A percentile compares a stretch with the other conserved stretches of the same genome.
phyloP scores from a whole-genome alignment of 1,140 invertebrate genomes.

The Oedothorax gibbosus region DNA sequence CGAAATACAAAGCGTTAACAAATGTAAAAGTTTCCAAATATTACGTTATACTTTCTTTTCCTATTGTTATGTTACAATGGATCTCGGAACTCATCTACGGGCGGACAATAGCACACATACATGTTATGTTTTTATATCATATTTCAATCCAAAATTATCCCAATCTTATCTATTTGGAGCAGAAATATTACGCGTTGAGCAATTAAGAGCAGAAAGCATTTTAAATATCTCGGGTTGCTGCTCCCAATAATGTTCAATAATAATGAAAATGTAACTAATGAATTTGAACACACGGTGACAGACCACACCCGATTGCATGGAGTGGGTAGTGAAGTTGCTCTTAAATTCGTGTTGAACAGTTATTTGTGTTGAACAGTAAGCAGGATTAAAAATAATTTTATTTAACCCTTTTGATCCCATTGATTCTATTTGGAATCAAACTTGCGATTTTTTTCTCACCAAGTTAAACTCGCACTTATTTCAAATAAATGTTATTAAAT shows the following conservation, averaged over 20 bases:
- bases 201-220: conserved; percentile 13
- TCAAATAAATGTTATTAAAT: no score
- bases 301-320: conserved; percentile 4
- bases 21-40: no score
- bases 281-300: conserved; percentile 11
- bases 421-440: no score
- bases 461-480: no score
- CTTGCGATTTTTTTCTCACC: no score
- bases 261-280: not conserved
- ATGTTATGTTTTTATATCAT: not conserved
- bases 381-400: no score
- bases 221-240: conserved; percentile 16
- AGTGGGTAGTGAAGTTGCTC: no score
- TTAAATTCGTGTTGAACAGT: no score
- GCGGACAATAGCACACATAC: conserved; percentile 13
- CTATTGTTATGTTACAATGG: not conserved
- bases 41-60: no score
- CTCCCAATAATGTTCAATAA: conserved; percentile 6
- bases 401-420: no score
- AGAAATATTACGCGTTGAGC: not conserved
- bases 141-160: conserved; percentile 20
- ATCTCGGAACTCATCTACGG: not conserved
- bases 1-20: no score
- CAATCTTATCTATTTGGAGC: conserved; percentile 35
- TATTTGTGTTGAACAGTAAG: no score